Conservation (phyloP, 1,140 invertebrate species). For the Battus philenor region DNA sequence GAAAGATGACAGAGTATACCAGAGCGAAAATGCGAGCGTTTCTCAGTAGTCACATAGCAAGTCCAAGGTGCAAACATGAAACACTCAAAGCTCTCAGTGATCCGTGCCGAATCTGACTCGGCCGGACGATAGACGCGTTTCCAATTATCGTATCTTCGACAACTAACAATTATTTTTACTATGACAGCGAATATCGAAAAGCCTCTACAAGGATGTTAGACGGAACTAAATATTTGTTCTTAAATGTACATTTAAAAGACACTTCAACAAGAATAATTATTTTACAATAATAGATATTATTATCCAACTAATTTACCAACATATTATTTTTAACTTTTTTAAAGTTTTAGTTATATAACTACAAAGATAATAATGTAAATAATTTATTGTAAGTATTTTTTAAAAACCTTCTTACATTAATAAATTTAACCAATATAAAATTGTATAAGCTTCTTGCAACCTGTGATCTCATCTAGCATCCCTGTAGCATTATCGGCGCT, state of each 20-base stretch:
- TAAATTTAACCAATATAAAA: too few relatives aligned
- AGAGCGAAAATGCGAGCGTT: constrained; percentile 73
- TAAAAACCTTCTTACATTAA: too few relatives aligned
- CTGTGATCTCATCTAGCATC: constrained; percentile 13
- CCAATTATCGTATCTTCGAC: constrained; percentile 8
- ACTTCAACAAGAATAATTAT: too few relatives aligned
- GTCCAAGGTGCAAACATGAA: constrained; percentile 78
- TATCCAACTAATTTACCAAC: too few relatives aligned
- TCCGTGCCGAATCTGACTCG: constrained; percentile 48
- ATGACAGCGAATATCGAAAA: constrained; percentile 59
- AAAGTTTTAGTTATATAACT: too few relatives aligned
- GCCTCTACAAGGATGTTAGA: constrained; percentile 22
- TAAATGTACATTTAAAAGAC: too few relatives aligned
- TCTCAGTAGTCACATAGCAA: constrained; percentile 74
- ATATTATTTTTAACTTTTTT: too few relatives aligned
- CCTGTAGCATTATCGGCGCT: constrained; percentile 31
- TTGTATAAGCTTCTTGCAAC: too few relatives aligned
- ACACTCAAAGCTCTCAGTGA: constrained; percentile 77
- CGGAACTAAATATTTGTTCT: not conserved
- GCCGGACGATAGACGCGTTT: constrained; percentile 33
- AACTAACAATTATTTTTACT: constrained; percentile 60
- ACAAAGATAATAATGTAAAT: too few relatives aligned
- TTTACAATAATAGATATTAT: too few relatives aligned
- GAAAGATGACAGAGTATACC: constrained; percentile 70
- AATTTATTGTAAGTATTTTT: too few relatives aligned